Evolutionary conservation across 1,140 invertebrate species (phyloP), one percentile per base, ranked within the genome.

Genomic region (Chironomus tepperi): DNA sequence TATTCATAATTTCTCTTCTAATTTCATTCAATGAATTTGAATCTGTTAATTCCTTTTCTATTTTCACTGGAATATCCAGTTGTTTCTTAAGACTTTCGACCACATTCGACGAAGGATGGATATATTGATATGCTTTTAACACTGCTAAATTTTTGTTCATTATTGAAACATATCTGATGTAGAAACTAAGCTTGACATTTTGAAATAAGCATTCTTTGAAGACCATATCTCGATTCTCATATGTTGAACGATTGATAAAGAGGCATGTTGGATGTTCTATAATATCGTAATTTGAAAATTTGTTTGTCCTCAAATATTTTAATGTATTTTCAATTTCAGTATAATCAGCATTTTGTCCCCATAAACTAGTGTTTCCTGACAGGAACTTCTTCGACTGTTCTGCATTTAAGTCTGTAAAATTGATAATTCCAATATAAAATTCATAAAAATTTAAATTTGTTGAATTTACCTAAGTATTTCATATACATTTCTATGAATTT

Each of bases 201-300:
- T 81, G 67, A 76, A 86, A 86, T 0, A 84, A 81, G 80, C 85
- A 86, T 79, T 87, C 86, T 74, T 78, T 79, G 3, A 87, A 78
- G 57, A 87, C 85, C 77, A 82, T 83, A 73, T 83, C 83, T 77
- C 86, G 84, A 78, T 86, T 87, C 15, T 84, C 82, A 75, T 86
- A 79, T 42, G 84, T 85, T 74, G 84, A 80, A 7, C 82, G 80
- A 76, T 86, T 85, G 78, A 85, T 84, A 65, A 82, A 83, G 57
- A 87, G 84, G 7, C 87, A 78, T 80, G 85, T 84, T n/a, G 84
- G 84, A 74, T 86, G 80, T 10, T 79, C 21, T 19, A 84, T 79
- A 7, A 86, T 85, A 42, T 85, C 83, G 42, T 82, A 76, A 0
- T 82, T 77, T 15, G 78, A 81, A 24, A 85, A 82, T 0, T 77